Base-by-base conservation (phyloP, 2,888 invertebrate species). In the Agriopis marginaria region DNA sequence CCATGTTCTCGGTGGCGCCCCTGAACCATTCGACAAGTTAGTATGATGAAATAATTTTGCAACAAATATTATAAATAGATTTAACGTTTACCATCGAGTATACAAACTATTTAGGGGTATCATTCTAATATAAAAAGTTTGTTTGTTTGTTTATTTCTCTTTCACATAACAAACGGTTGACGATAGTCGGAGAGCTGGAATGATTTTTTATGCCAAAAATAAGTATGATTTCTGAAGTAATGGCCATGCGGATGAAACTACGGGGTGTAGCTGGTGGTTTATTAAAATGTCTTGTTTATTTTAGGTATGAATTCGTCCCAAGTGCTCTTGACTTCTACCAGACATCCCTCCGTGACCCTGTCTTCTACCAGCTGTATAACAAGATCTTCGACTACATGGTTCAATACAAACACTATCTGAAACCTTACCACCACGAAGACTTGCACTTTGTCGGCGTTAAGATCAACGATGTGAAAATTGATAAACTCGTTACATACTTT, bases 271-370 rank as follows among this genome's bases (percentile, higher is more conserved):
- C 0, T 32, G 3, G 6, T 23, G 32, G n/a, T 53, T 12, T 10
- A 47, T 42, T 23, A 32, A 47, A 32, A 50, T 49, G 5, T 64
- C 63, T 61, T 58, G 5, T 69, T 71, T 72, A 58, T 86, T 86
- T 14, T 83, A 94, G 93, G 71, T 88, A 90, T 79, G 79, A 79
- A 45, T 86, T 94, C 67, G 79, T 93, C 32, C 96, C 96, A 17
- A 94, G 95, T 40, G 95, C 95, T 14, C 91, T 96, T 58, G 95
- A 96, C 82, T 95, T 95, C 82, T 95, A 95, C 83, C 95, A 95
- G 80, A 96, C 96, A 7, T 95, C 96, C 74, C 86, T 96, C 78
- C 96, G 97, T 74, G 97, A 97, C 84, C 97, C 97, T 23, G 95
- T 95, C 51, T 96, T 96, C 95, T 97, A 96, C 88, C 95, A 95